Percentiles rank a stretch among this genome's conserved stretches.
These are phyloP conservation scores for Yoshiicerus persimilis DNA, from an alignment of 1,140 invertebrate genomes.

Conservation along the genomic window DNA sequence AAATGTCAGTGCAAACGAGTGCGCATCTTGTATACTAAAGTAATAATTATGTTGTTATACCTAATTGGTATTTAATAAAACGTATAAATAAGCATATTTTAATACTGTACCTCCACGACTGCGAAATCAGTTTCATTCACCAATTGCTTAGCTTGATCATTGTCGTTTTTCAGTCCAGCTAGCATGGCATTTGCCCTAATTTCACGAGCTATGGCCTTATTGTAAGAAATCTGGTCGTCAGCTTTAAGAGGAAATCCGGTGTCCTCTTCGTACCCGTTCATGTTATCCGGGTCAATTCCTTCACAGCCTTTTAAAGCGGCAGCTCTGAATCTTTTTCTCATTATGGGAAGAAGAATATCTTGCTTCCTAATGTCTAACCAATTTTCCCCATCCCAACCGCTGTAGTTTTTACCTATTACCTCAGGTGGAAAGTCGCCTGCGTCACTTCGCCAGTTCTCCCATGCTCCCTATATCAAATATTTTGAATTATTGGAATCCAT, in stretches of 20 bases:
- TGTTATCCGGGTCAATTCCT: constrained; percentile 31
- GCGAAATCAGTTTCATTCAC: not conserved
- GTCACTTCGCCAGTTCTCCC: constrained; percentile 7
- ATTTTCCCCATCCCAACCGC: not conserved
- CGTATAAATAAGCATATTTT: too few relatives aligned
- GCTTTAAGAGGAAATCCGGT: not conserved
- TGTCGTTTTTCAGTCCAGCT: constrained; percentile 24
- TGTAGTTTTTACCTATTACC: not conserved
- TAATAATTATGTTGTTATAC: too few relatives aligned
- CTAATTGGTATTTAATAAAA: too few relatives aligned
- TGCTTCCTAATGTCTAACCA: constrained; percentile 27
- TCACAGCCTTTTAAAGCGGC: constrained; percentile 23
- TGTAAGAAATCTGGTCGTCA: not conserved
- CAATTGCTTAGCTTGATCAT: not conserved
- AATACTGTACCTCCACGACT: constrained; percentile 4
- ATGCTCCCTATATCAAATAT: not conserved
- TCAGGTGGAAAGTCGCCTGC: not conserved
- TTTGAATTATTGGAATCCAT: too few relatives aligned
- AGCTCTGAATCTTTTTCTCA: not conserved
- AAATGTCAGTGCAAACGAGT: too few relatives aligned
- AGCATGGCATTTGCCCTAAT: not conserved
- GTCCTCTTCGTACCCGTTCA: not conserved
- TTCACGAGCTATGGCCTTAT: not conserved
- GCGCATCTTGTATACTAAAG: too few relatives aligned
- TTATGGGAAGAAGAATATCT: not conserved